Conservation (phyloP, 2,888 invertebrate genomes). For the Nipponacmea schrenckii region DNA sequence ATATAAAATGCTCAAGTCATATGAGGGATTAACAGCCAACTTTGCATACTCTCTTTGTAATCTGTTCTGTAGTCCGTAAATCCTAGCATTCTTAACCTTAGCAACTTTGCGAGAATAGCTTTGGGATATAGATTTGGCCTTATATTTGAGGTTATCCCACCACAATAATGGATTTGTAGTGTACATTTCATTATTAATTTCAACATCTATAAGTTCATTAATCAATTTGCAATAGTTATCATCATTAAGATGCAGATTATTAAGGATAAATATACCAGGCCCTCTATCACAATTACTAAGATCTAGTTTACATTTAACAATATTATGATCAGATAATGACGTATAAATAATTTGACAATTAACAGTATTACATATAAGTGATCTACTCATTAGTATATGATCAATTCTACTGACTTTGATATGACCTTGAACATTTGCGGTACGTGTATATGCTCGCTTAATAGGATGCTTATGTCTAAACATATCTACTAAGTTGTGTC, state of each 20-base stretch:
- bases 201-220: not conserved
- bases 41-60: constrained; percentile 9
- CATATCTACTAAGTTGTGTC: not conserved
- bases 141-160: constrained; percentile 28
- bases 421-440: not conserved
- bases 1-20: too few species aligned
- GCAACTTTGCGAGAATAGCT: constrained; percentile 1
- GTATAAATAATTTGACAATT: too few species aligned
- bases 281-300: constrained; percentile 17
- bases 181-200: not conserved
- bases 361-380: too few species aligned
- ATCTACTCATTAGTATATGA: not conserved
- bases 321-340: too few species aligned
- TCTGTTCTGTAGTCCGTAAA: constrained; percentile 16
- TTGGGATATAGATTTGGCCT: constrained; percentile 11
- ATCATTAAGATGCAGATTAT: constrained; percentile 21
- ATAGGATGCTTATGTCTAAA: not conserved
- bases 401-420: not conserved
- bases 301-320: not conserved
- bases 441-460: not conserved
- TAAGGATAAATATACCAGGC: constrained; percentile 18
- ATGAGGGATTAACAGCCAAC: too few species aligned
- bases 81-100: constrained; percentile 9
- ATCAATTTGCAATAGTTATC: constrained; percentile 6
- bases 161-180: constrained; percentile 12